Evolutionary conservation across 2,113 vertebrate species (phyloP).

Genomic region (Anguilla japonica): DNA sequence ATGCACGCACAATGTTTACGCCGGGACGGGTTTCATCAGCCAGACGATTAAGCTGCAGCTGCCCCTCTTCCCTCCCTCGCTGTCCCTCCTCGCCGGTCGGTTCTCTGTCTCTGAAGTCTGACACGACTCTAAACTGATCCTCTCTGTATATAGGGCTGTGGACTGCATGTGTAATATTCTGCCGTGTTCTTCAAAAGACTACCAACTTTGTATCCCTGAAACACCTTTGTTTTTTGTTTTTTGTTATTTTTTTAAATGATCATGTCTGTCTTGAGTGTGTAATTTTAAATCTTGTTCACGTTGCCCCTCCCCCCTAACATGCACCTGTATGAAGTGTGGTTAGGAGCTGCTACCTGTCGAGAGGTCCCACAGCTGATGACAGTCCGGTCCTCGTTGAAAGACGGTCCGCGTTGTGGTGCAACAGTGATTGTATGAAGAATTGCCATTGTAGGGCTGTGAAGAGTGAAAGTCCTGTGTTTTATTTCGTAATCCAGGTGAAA

Average conservation of each 20-base stretch:
- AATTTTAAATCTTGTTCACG: not conserved
- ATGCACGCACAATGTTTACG: conserved; percentile 58
- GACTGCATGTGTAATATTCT: conserved; percentile 43
- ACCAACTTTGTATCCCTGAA: not conserved
- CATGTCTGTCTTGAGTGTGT: conserved; percentile 1
- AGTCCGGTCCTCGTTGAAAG: not conserved
- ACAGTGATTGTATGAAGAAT: conserved; percentile 9
- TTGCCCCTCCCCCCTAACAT: not conserved
- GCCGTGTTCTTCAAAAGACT: not conserved
- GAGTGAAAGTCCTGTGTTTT: not conserved
- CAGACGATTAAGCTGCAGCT: conserved; percentile 26
- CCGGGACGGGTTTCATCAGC: conserved; percentile 37
- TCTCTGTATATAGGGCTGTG: conserved; percentile 31
- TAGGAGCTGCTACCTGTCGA: not conserved
- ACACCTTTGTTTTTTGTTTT: not conserved
- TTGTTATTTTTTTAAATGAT: not conserved
- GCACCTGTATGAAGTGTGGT: not conserved
- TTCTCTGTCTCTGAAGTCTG: conserved; percentile 31
- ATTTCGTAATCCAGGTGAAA: not conserved
- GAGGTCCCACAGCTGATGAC: not conserved
- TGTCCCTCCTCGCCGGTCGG: conserved; percentile 27
- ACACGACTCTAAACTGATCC: conserved; percentile 58
- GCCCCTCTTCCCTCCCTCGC: conserved; percentile 34
- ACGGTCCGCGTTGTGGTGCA: not conserved
- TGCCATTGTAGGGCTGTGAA: not conserved